A percentile compares a stretch with the other conserved stretches of the same genome.
phyloP scores from a whole-genome alignment of 2,113 vertebrate genomes.

The Forbesichthys papilliferus region DNA sequence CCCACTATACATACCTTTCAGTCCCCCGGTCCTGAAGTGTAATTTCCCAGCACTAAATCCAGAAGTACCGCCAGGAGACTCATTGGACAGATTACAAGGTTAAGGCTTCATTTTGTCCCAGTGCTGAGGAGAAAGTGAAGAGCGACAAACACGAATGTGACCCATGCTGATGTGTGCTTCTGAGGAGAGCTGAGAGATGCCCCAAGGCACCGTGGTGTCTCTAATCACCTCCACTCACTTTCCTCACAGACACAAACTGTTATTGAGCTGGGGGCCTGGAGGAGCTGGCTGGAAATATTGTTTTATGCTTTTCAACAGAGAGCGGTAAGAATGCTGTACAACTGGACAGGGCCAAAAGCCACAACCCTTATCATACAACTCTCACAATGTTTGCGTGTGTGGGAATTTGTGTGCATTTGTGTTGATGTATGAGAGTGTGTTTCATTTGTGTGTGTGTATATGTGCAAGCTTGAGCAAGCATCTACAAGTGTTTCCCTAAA shows the following conservation, averaged over 20 bases:
- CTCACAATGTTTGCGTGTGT: not conserved
- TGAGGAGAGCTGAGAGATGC: constrained; percentile 62
- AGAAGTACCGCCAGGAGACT: constrained; percentile 75
- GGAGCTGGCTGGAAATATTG: constrained; percentile 73
- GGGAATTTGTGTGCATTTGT: not conserved
- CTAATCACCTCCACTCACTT: constrained; percentile 68
- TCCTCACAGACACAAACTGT: constrained; percentile 72
- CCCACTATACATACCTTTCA: constrained; percentile 34
- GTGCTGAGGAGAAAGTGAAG: constrained; percentile 67
- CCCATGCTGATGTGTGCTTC: constrained; percentile 67
- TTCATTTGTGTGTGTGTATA: not conserved
- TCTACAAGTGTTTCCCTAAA: constrained; percentile 40
- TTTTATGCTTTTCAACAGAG: constrained; percentile 70
- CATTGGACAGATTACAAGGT: constrained; percentile 81
- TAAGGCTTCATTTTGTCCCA: constrained; percentile 85
- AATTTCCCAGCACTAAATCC: constrained; percentile 78
- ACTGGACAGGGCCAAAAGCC: constrained; percentile 61
- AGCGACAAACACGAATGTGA: constrained; percentile 69
- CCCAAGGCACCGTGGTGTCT: constrained; percentile 73
- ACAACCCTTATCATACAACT: constrained; percentile 46
- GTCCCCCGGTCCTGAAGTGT: constrained; percentile 57
- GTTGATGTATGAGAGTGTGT: not conserved
- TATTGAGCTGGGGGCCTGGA: constrained; percentile 75
- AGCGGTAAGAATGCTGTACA: constrained; percentile 56
- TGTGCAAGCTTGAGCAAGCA: constrained; percentile 27